Base-by-base conservation (phyloP, 2,888 invertebrate species). In the Chymomyza fuscimana region DNA sequence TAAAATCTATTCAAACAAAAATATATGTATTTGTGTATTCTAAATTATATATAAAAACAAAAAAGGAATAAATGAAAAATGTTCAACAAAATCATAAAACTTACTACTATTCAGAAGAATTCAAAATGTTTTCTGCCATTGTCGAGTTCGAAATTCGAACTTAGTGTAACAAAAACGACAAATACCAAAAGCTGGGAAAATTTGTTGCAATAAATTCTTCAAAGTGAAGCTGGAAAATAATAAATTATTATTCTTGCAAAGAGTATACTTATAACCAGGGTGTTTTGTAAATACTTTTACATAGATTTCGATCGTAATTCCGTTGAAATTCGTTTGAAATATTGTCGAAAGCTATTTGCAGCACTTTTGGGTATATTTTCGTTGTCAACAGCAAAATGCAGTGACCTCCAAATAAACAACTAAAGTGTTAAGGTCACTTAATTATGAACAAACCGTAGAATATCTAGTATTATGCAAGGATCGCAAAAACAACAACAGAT, bases 21-120 rank as follows among this genome's bases (percentile, higher is more conserved):
- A 64, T 77, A 79, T 73, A 77, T 86, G 74, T 86, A 78, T 80
- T 76, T 80, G 78, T 78, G 74, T 87, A 81, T 87, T 81, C 75
- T 63, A 74, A 67, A 73, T 60, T 67, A 70, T 76, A 46, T 46
- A 71, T 62, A 73, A 67, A 67, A 67, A 63, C 25, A 69, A 65
- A 72, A 69, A 70, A 52, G 75, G 58, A 65, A 74, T 63, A 72
- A 64, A 59, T 60, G 15, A 65, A 73, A 67, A 71, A 74, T 50
- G 58, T 71, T 50, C 66, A 66, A 19, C 58, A 9, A 22, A 62
- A 25, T 52, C 66, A 64, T 19, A 63, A 12, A 22, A 50, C 9
- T 15, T 50, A 46, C 6, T 50, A 46, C 6, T 67, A 67, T 68
- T 72, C 74, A 73, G 72, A 69, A 65, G 63, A 76, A 72, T 60